A percentile compares a stretch with the other conserved stretches of the same genome.
These are phyloP conservation scores for Ctenicera cuprea DNA, from an alignment of 2,888 invertebrate genomes.

Conservation along the genomic window DNA sequence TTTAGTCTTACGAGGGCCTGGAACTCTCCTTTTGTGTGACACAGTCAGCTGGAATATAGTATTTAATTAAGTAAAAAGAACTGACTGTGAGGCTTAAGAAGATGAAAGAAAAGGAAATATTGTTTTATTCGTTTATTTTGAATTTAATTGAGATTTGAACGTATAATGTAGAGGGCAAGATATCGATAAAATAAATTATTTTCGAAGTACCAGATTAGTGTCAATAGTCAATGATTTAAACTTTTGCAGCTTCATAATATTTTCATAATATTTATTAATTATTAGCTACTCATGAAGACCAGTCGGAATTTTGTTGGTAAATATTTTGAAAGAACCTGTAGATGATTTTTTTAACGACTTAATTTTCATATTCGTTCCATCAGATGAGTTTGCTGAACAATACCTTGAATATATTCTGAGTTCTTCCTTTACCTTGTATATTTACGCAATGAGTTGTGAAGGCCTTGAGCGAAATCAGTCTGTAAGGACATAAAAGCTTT, in stretches of 20 bases:
- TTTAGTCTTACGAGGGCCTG: slow-evolving; percentile 29
- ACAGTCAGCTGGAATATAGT: slow-evolving; percentile 32
- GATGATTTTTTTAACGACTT: not conserved
- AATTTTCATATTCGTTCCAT: not conserved
- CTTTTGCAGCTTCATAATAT: too few relatives aligned
- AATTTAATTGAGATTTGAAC: not conserved
- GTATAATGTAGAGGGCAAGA: too few relatives aligned
- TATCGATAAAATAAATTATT: too few relatives aligned
- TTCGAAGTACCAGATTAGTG: too few relatives aligned
- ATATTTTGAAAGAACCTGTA: too few relatives aligned
- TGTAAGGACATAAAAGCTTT: slow-evolving; percentile 49
- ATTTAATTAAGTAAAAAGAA: slow-evolving; percentile 42
- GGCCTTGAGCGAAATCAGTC: slow-evolving; percentile 40
- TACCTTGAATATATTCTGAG: not conserved
- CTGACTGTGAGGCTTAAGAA: slow-evolving; percentile 21
- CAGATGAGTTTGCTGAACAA: not conserved
- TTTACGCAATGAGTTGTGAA: slow-evolving; percentile 6
- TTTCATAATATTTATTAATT: too few relatives aligned
- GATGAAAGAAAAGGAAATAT: slow-evolving; percentile 5
- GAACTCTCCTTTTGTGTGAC: slow-evolving; percentile 27
- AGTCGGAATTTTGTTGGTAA: too few relatives aligned
- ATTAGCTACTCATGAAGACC: too few relatives aligned
- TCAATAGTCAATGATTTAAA: too few relatives aligned
- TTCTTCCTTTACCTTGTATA: not conserved
- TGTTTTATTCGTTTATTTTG: slow-evolving; percentile 20